Evolutionary conservation across 1,140 invertebrate species (phyloP).

Genomic region (Hypothenemus hampei): DNA sequence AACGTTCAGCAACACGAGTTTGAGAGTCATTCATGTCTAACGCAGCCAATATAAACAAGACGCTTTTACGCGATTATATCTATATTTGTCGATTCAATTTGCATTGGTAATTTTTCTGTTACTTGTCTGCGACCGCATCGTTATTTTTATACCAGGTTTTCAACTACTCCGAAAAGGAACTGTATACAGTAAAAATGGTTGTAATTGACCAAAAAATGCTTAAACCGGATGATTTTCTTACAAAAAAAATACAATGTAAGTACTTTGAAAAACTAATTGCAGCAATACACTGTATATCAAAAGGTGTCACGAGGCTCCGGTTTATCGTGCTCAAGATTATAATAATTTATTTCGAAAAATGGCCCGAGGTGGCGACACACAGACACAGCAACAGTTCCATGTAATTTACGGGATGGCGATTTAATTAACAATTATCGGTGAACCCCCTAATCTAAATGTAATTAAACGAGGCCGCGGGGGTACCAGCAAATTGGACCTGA

Average conservation of each 20-base stretch:
- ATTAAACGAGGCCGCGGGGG: constrained; percentile 10
- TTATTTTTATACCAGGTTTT: no score
- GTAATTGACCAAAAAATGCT: no score
- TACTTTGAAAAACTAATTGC: constrained; percentile 18
- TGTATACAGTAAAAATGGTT: no score
- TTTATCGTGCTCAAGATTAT: constrained; percentile 21
- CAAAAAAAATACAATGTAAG: no score
- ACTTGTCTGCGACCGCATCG: no score
- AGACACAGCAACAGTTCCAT: not conserved
- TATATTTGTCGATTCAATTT: constrained; percentile 20
- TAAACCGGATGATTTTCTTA: no score
- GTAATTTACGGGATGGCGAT: constrained; percentile 22
- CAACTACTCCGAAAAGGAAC: no score
- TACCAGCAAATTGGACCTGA: not conserved
- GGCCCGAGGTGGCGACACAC: constrained; percentile 20
- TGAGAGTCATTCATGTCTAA: constrained; percentile 23
- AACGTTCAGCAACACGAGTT: constrained; percentile 10
- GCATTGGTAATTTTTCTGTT: constrained; percentile 22
- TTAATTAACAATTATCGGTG: constrained; percentile 25
- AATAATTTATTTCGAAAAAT: constrained; percentile 28
- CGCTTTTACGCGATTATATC: constrained; percentile 18
- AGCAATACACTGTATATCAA: constrained; percentile 22
- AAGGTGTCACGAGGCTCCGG: constrained; percentile 12
- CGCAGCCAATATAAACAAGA: constrained; percentile 14
- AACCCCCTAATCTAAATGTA: constrained; percentile 25